Percentiles rank a stretch among this genome's conserved stretches.
These are phyloP conservation scores for Erinaceus europaeus DNA, from an alignment of 2,113 vertebrate genomes.

Conservation along the genomic window DNA sequence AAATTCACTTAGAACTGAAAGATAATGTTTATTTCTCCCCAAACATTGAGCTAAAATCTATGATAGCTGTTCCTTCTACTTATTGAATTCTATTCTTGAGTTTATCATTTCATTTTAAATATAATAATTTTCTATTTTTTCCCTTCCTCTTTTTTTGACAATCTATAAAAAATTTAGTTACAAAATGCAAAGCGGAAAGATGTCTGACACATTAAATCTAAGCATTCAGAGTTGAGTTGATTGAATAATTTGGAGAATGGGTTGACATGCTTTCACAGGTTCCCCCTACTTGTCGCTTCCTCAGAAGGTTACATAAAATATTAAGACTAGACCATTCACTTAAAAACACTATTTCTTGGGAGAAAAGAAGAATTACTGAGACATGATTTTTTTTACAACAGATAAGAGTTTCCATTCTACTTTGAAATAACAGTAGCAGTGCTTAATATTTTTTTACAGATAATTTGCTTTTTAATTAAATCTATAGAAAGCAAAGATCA, in stretches of 20 bases:
- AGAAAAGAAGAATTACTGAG: not conserved
- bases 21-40: not conserved
- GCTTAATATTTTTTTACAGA: not conserved
- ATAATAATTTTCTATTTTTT: not conserved
- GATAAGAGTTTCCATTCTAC: not conserved
- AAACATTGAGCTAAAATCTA: not conserved
- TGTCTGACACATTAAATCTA: not conserved
- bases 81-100: not conserved
- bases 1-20: not conserved
- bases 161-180: not conserved
- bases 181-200: no score
- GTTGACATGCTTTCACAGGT: not conserved
- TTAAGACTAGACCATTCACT: not conserved
- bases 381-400: not conserved
- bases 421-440: not conserved
- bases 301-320: not conserved
- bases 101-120: not conserved
- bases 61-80: not conserved
- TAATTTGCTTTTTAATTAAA: not conserved
- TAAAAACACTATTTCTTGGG: not conserved
- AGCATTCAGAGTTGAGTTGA: not conserved
- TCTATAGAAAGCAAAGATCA: not conserved
- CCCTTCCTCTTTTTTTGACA: not conserved
- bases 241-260: not conserved
- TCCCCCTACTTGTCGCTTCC: not conserved